Evolutionary conservation across 2,113 vertebrate species (phyloP).

Genomic region (Mystacornis crossleyi): DNA sequence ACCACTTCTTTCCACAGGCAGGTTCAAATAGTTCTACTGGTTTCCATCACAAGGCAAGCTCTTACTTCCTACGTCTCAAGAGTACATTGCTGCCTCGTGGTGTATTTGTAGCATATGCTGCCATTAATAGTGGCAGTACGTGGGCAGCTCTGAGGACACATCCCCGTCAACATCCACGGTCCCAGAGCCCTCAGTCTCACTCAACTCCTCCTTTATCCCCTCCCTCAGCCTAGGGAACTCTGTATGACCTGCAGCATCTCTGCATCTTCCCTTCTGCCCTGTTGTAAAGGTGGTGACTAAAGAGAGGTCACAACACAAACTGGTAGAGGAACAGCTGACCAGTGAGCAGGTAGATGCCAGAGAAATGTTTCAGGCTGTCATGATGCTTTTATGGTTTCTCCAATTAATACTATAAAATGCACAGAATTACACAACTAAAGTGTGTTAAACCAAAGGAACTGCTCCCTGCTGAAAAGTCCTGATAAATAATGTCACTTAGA

Average conservation of each 20-base stretch:
- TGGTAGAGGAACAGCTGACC: not conserved
- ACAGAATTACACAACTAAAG: not conserved
- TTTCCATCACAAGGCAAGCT: not conserved
- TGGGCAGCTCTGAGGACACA: not conserved
- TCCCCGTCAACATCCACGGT: not conserved
- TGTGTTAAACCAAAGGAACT: not conserved
- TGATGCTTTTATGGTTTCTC: not conserved
- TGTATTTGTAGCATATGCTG: not conserved
- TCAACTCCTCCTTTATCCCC: not conserved
- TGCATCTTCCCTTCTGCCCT: not conserved
- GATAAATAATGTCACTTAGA: not conserved
- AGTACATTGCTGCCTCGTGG: not conserved
- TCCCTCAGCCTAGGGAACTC: not conserved
- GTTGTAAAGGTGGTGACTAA: not conserved
- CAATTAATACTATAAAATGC: not conserved
- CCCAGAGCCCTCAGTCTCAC: not conserved
- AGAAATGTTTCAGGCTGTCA: not conserved
- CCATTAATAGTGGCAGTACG: not conserved
- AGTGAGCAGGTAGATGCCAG: not conserved
- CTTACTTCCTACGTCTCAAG: not conserved
- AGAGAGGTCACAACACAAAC: not conserved
- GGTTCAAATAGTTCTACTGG: not conserved
- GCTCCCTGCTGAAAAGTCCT: not conserved
- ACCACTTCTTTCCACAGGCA: rapidly evolving
- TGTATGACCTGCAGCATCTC: not conserved